Conservation (phyloP, 2,113 vertebrate species). For the Tiliqua scincoides region DNA sequence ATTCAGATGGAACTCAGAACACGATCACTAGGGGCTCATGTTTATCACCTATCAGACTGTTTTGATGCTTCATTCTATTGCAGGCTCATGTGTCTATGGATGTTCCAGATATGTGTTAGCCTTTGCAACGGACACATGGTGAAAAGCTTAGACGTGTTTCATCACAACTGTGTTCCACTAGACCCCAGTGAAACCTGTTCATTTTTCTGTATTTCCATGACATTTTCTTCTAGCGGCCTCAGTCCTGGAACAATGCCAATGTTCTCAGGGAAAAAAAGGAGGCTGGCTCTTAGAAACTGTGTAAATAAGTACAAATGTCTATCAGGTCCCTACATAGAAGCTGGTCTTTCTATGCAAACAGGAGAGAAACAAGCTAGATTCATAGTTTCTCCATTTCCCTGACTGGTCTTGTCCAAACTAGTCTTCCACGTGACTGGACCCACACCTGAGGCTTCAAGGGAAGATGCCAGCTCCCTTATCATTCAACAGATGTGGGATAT, state of each 20-base stretch:
- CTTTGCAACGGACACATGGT: background rate
- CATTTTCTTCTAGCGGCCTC: slow-evolving; percentile 67
- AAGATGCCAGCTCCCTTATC: background rate
- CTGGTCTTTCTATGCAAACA: background rate
- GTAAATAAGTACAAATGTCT: slow-evolving; percentile 58
- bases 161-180: slow-evolving; percentile 43
- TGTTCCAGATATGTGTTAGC: background rate
- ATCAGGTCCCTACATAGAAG: slow-evolving; percentile 46
- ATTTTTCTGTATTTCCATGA: slow-evolving; percentile 66
- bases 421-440: background rate
- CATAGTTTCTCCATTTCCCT: background rate
- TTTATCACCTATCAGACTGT: background rate
- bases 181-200: slow-evolving; percentile 48
- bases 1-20: background rate
- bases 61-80: background rate
- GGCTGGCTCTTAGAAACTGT: slow-evolving; percentile 52
- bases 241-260: slow-evolving; percentile 52
- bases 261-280: slow-evolving; percentile 55
- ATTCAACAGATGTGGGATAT: background rate
- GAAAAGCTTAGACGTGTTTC: slow-evolving; percentile 32
- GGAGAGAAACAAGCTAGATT: background rate
- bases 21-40: background rate
- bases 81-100: background rate
- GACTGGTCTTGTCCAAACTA: background rate
- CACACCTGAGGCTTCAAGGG: background rate